These are phyloP conservation scores for Alosa alosa DNA, from an alignment of 2,113 vertebrate species.

Conservation along the genomic window DNA sequence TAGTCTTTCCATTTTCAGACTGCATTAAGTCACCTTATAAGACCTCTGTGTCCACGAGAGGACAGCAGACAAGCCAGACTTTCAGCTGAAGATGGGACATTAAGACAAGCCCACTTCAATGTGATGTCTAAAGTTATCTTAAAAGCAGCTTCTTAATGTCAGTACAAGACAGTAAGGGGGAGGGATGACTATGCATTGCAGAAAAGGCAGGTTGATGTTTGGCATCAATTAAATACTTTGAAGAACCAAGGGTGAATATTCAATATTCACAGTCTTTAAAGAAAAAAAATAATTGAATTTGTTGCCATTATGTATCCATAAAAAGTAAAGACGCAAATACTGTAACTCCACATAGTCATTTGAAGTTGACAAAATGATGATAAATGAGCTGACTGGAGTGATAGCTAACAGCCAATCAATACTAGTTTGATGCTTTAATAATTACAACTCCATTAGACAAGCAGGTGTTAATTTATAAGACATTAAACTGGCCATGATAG, in stretches of 20 bases:
- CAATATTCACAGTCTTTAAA: background rate
- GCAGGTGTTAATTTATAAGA: background rate
- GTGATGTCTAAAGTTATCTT: slow-evolving; percentile 9
- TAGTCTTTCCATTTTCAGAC: slow-evolving; percentile 39
- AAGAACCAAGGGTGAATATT: background rate
- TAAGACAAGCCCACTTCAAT: slow-evolving; percentile 7
- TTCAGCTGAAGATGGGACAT: background rate
- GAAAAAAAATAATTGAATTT: background rate
- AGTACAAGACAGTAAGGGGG: background rate
- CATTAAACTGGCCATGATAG: background rate
- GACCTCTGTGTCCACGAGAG: background rate
- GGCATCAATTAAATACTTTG: background rate
- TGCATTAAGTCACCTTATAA: slow-evolving; percentile 9
- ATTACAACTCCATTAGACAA: background rate
- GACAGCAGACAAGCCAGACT: background rate
- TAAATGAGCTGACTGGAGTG: background rate
- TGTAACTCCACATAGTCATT: background rate
- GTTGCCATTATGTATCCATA: background rate
- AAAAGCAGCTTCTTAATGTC: background rate
- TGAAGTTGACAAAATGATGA: background rate
- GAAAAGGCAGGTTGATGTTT: too few relatives aligned
- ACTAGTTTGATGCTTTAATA: background rate
- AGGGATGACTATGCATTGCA: background rate
- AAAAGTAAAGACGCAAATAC: background rate
- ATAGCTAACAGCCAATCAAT: background rate